Evolutionary conservation across 2,113 vertebrate species (phyloP).

Genomic region (Hystrix cristata): DNA sequence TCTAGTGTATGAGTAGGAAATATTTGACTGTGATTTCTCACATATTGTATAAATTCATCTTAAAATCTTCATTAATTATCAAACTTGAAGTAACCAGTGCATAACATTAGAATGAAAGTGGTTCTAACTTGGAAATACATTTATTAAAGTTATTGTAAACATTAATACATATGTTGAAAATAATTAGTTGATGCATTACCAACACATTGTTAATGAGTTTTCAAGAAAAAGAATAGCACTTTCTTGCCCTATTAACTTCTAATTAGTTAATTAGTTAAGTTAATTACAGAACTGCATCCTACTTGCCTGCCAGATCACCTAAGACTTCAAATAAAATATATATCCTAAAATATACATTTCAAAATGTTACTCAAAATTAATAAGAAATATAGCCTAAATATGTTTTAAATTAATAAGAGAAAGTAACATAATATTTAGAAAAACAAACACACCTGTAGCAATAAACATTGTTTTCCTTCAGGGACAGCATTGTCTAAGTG

Average conservation of each 20-base stretch:
- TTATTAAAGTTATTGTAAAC: not conserved
- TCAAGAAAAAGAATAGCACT: constrained; percentile 14
- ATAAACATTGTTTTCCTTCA: not conserved
- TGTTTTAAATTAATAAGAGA: not conserved
- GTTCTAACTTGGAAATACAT: not conserved
- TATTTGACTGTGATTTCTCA: not conserved
- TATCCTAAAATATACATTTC: not conserved
- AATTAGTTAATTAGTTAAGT: constrained; percentile 52
- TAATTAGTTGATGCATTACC: constrained; percentile 7
- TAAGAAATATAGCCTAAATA: not conserved
- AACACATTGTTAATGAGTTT: not conserved
- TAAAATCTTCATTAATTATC: not conserved
- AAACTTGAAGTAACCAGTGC: not conserved
- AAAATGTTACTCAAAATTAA: not conserved
- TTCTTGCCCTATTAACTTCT: constrained; percentile 57
- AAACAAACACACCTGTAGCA: not conserved
- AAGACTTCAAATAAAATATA: constrained; percentile 23
- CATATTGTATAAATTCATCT: not conserved
- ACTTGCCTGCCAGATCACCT: not conserved
- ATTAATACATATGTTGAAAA: constrained; percentile 2
- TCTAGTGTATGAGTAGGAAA: not conserved
- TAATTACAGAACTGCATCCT: constrained; percentile 18
- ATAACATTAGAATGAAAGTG: not conserved
- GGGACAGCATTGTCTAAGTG: not conserved
- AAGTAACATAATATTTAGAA: not conserved